Evolutionary conservation across 2,888 invertebrate species (phyloP), one percentile per base, ranked within the genome.

Genomic region (Drosophila picticornis): DNA sequence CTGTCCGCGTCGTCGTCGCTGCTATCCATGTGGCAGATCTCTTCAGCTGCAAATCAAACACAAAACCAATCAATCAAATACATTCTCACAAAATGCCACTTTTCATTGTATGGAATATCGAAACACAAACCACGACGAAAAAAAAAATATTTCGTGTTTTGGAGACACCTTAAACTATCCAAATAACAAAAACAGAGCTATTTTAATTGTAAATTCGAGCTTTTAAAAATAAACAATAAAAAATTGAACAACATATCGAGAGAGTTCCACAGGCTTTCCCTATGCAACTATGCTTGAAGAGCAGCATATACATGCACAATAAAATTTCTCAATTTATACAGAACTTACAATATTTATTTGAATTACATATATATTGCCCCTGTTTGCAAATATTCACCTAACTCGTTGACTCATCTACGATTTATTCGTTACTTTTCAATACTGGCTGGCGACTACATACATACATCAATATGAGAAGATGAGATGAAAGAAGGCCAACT

Each of bases 1-100:
- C 91, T 91, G 40, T 90, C 91, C 57, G 81, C 90, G 66, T 84
- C 80, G 61, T 88, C 80, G 65, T 88, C 90, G 59, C 83, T 79
- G 63, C 81, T 79, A 27, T 79, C 79, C 79, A 79, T 81, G 31
- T 66, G 31, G 27, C 19, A 3, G n/a, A 36, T 32, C 22, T 57
- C 32, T 19, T 43, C 7, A 11, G 25, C 76, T 75, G 56, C 5
- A 40, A 59, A 50, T 19, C 0, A 16, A 40, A 72, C 7, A 27
- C 2, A 51, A 51, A 31, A 19, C 32, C 9, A 19, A 43, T 51
- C 4, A 19, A 29, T 25, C 27, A 2, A 19, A 64, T 25, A 31
- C 16, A 50, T 11, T 7, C 11, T 29, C 11, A 31, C 51, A 52
- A 22, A 22, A n/a, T n/a, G 11, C n/a, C 43, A n/a, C n/a, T 11